Evolutionary conservation across 2,888 invertebrate species (phyloP).

Genomic region (Mystacides longicornis): DNA sequence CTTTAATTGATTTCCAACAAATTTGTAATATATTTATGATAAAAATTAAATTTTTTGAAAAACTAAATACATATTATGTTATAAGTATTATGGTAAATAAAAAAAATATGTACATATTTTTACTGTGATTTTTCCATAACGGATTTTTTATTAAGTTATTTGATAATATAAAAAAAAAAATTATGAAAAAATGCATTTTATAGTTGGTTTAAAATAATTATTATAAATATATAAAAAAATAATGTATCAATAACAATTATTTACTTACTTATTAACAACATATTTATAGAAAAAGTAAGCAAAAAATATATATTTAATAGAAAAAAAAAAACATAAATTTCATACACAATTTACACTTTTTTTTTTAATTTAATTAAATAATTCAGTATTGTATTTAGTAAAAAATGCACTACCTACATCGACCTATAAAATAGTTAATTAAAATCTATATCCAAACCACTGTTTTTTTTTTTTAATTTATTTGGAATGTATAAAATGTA

Average conservation of each 20-base stretch:
- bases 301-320: no score
- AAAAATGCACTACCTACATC: not conserved
- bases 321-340: not conserved
- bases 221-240: not conserved
- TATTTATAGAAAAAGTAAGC: not conserved
- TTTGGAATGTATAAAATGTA: no score
- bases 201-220: slow-evolving; percentile 10
- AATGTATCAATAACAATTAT: not conserved
- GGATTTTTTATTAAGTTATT: slow-evolving; percentile 11
- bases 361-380: not conserved
- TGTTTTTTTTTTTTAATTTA: no score
- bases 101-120: slow-evolving; percentile 20
- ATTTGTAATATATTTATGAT: not conserved
- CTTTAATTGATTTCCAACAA: not conserved
- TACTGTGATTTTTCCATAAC: slow-evolving; percentile 17
- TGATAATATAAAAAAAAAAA: not conserved
- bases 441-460: not conserved
- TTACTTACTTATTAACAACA: not conserved
- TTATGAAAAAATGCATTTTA: slow-evolving; percentile 8
- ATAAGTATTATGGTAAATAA: slow-evolving; percentile 14
- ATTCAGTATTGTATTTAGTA: not conserved
- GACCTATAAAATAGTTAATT: not conserved
- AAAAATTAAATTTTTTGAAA: not conserved
- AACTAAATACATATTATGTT: slow-evolving; percentile 1
- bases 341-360: not conserved